Base-by-base conservation (phyloP, 2,113 vertebrate species). In the Microtus ochrogaster region DNA sequence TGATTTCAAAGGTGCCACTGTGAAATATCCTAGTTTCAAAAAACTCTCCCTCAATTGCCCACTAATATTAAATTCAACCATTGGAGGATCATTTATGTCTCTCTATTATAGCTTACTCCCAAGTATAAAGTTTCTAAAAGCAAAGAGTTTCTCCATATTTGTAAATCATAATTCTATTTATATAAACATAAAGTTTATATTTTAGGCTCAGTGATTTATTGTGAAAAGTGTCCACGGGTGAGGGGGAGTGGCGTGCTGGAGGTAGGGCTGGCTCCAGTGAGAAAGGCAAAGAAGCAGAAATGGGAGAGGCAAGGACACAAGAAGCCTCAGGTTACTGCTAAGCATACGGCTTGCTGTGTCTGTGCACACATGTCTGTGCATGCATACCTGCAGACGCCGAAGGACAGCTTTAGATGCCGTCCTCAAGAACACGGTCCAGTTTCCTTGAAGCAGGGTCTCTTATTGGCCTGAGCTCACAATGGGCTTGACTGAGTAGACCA, bases 61-160 rank as follows among this genome's bases (percentile, higher is more conserved):
- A 90, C 68, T 93, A 55, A 96, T 68, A 96, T 79, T 83, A 79
- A 96, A 63, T 84, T 91, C 78, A 76, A 87, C 58, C 55, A 89
- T 58, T 87, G 84, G 36, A 89, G 22, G 58, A 39, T 77, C 24
- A 87, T 94, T 94, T 84, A 9, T 91, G 92, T 90, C 49, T 68
- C 49, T 78, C 72, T 89, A 44, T 79, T 65, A 79, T 84, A 26
- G 14, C 30, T 36, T 41, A 76, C 65, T 90, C 81, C 61, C n/a
- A 97, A 96, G 88, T 65, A 70, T 76, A 91, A 94, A 96, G 90
- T 55, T 47, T 19, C 85, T 91, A 66, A 95, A 89, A 96, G 73
- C 68, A 89, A 85, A 19, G 36, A 70, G 68, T 39, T 41, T 91
- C 22, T 52, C 70, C 72, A 87, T 87, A 72, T 66, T 82, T 94